Percentiles rank a stretch among this genome's conserved stretches.
phyloP scores from a whole-genome alignment of 2,113 vertebrate genomes.

The Sitta europaea region DNA sequence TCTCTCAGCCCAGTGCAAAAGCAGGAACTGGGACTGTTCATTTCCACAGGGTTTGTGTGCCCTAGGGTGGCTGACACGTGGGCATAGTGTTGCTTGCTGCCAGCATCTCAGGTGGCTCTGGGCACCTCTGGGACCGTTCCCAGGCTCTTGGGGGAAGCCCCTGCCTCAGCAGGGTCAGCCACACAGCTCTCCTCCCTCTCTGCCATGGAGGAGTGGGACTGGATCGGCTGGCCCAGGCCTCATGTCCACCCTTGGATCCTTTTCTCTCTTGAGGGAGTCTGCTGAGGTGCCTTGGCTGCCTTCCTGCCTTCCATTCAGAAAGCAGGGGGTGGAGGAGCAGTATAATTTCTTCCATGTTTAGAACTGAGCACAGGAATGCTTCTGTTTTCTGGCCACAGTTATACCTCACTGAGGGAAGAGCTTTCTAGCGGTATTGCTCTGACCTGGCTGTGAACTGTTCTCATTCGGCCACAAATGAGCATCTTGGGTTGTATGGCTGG shows the following conservation, averaged over 20 bases:
- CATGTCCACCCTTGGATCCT: neutral
- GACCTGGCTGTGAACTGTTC: conserved; percentile 51
- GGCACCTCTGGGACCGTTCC: neutral
- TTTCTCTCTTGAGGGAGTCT: neutral
- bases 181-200: neutral
- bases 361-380: neutral
- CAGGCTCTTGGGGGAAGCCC: neutral
- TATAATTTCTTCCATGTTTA: conserved; percentile 16
- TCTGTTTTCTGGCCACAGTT: neutral
- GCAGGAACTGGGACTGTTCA: fast-evolving
- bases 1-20: neutral
- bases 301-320: neutral
- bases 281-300: neutral
- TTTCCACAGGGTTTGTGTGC: fast-evolving
- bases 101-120: neutral
- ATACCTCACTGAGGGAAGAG: conserved; percentile 26
- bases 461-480: neutral
- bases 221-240: neutral
- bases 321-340: neutral
- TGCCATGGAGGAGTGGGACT: neutral
- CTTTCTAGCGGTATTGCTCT: neutral
- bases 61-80: fast-evolving
- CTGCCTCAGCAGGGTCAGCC: neutral
- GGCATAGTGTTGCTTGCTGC: neutral
- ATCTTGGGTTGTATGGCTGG: neutral